Base-by-base conservation (phyloP, 53 echinoderm and acorn worm species). In the Temnopleurus reevesii region DNA sequence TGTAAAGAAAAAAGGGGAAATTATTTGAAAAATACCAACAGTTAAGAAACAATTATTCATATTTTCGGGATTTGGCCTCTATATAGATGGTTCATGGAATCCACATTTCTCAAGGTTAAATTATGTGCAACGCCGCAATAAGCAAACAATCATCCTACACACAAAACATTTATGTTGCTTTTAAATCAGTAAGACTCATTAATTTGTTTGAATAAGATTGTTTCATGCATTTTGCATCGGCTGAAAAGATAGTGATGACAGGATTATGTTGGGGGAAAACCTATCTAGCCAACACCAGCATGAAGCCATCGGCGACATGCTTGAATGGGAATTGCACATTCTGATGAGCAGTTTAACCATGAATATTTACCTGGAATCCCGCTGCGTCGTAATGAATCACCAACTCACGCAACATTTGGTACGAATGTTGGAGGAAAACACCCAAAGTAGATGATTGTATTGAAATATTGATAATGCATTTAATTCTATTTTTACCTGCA, bases 221-320 rank as follows among this genome's bases (percentile, higher is more conserved):
- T 71, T 71, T 71, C 71, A 71, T 38, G 41, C 38, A 71, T 71
- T 38, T 71, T 71, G 41, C 36, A 86, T 86, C 41, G 54, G 86
- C 90, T 63, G 5, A 59, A 51, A 28, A 36, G 59, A 35, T 89
- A 53, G 43, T 86, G 55, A 57, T 86, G 56, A 55, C 92, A 91
- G 27, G 71, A 71, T 71, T 38, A 71, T 71, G 36, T 71, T 19
- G 38, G 71, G 23, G 9, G n/a, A n/a, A n/a, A n/a, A n/a, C n/a
- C n/a, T n/a, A 71, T 21, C n/a, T n/a, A 71, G n/a, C 19, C 38
- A 63, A 19, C 6, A 41, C n/a, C 10, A 21, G 71, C 41, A 41
- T 41, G 71, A 36, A 71, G 4, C 41, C n/a, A 71, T 71, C 7
- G 41, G n/a, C 36, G 41, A 38, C 23, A 71, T 34, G 71, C 71